phyloP scores from a whole-genome alignment of 2,113 vertebrate species.

The Gadus chalcogrammus region DNA sequence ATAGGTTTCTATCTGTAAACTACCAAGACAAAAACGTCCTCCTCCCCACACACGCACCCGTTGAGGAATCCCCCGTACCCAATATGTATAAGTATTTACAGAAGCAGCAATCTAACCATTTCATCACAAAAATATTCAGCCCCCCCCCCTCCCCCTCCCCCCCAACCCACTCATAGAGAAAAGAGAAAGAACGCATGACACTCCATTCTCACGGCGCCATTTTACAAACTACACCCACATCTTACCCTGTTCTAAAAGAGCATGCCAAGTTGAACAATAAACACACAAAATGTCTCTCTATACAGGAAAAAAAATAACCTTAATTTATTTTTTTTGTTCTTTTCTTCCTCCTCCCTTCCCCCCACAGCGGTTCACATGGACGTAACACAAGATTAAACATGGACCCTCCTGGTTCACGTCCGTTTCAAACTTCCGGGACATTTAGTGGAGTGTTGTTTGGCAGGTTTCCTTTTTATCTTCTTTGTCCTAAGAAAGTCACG shows the following conservation, averaged over 20 bases:
- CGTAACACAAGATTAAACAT: slow-evolving; percentile 59
- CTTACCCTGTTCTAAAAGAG: slow-evolving; percentile 75
- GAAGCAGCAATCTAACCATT: slow-evolving; percentile 66
- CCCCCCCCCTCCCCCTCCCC: slow-evolving; percentile 34
- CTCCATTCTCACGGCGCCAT: slow-evolving; percentile 39
- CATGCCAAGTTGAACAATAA: slow-evolving; percentile 76
- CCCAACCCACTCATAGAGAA: slow-evolving; percentile 45
- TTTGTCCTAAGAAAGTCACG: slow-evolving; percentile 42
- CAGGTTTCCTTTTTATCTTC: slow-evolving; percentile 38
- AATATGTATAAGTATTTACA: slow-evolving; percentile 77
- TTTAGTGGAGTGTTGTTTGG: neutral
- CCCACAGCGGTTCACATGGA: slow-evolving; percentile 49
- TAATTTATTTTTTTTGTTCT: slow-evolving; percentile 54
- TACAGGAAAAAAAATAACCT: slow-evolving; percentile 52
- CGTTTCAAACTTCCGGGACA: no score
- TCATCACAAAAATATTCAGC: slow-evolving; percentile 63
- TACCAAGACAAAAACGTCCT: slow-evolving; percentile 49
- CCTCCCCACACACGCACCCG: neutral
- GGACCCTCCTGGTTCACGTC: no score
- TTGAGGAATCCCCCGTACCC: slow-evolving; percentile 55
- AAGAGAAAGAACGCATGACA: slow-evolving; percentile 37
- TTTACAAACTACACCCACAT: slow-evolving; percentile 54
- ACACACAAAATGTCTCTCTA: slow-evolving; percentile 77
- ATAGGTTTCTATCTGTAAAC: slow-evolving; percentile 47
- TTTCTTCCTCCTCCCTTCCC: slow-evolving; percentile 32